These are phyloP conservation scores for Leptodactylus fallax DNA, from an alignment of 2,797 vertebrate genomes.

Conservation along the genomic window DNA sequence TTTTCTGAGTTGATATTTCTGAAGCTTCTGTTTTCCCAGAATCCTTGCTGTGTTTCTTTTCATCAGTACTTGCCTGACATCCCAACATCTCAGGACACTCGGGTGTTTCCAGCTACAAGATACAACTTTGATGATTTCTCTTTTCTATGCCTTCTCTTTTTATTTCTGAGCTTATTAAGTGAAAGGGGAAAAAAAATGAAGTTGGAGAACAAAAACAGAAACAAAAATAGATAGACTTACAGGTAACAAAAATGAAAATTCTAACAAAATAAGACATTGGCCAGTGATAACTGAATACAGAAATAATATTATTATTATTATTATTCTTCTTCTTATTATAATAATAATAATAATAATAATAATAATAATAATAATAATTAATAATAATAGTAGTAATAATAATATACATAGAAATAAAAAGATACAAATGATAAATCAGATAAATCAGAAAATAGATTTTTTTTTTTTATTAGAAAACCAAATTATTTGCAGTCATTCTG, in stretches of 20 bases:
- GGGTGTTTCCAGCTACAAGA: background rate
- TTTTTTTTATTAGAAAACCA: too few species aligned
- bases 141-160: background rate
- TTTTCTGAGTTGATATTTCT: background rate
- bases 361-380: too few species aligned
- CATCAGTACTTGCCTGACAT: background rate
- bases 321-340: too few species aligned
- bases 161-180: conserved; percentile 21
- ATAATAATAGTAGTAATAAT: too few species aligned
- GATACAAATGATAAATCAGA: too few species aligned
- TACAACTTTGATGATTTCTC: background rate
- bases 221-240: background rate
- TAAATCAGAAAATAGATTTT: too few species aligned
- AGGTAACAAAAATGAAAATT: background rate
- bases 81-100: conserved; percentile 1
- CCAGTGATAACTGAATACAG: too few species aligned
- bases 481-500: too few species aligned
- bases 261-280: background rate
- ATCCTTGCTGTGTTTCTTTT: conserved; percentile 10
- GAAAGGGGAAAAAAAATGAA: background rate
- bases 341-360: too few species aligned
- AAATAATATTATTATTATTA: too few species aligned
- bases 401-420: too few species aligned
- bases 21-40: background rate
- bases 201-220: background rate